phyloP scores from a whole-genome alignment of 2,888 invertebrate species.

The Spisula subtruncata region DNA sequence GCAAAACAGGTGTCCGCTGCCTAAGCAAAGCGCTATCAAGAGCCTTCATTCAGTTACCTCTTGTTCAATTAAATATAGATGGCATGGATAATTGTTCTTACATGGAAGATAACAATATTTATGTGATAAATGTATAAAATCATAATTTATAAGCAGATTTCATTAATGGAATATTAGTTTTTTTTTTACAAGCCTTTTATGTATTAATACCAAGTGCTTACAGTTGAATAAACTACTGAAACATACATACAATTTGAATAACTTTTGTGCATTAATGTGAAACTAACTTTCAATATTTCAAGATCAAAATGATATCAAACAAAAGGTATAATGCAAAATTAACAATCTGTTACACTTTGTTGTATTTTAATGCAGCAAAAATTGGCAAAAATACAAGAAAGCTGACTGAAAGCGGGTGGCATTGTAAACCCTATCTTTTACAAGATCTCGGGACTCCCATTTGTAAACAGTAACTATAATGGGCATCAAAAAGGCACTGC shows the following conservation, averaged over 20 bases:
- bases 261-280: constrained; percentile 10
- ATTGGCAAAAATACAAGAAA: constrained; percentile 3
- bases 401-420: neutral
- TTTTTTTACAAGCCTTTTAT: no score
- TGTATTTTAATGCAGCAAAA: neutral
- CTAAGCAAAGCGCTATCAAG: no score
- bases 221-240: neutral
- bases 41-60: no score
- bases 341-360: neutral
- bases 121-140: no score
- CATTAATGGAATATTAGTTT: no score
- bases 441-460: neutral
- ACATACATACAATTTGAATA: constrained; percentile 5
- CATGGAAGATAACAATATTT: no score
- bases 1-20: no score
- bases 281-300: neutral
- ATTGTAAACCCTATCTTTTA: neutral
- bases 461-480: neutral
- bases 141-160: no score
- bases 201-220: no score
- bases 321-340: neutral
- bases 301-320: constrained; percentile 7
- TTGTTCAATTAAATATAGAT: no score
- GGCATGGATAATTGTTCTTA: no score
- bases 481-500: neutral